Base-by-base conservation (phyloP, 2,113 vertebrate genomes). In the Mastomys natalensis region DNA sequence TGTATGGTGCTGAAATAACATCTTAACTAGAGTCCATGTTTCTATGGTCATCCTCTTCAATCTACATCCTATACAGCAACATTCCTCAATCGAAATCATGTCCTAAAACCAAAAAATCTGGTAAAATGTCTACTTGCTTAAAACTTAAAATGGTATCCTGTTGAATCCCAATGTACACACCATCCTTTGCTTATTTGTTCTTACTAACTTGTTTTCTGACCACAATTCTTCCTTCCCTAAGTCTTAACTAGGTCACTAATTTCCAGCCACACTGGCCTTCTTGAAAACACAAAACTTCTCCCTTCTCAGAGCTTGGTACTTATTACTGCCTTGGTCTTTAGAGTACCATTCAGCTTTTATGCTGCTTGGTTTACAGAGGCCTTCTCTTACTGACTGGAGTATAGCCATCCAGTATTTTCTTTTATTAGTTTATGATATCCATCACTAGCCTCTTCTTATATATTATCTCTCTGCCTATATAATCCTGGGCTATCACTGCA, bases 81-180 rank as follows among this genome's bases (percentile, higher is more conserved):
- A 60, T 51, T n/a, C 45, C 34, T 76, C 53, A 88, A 77, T 89
- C 78, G 77, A 95, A 92, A 48, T 6, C 3, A 86, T 68, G 70
- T 53, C 72, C 48, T 40, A 87, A 89, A 93, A 86, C 10, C 37
- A 24, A 60, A 22, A 64, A 62, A 51, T 15, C n/a, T 48, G 37
- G 62, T 78, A 10, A 40, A 93, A 93, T 26, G n/a, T 95, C 37
- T 43, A 62, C 22, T 64, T 92, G 51, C 40, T 90, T 78, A 82
- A 86, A 89, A 94, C 10, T 55, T 66, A 91, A 0, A 51, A 87
- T 82, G 53, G 34, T 22, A 93, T 95, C 77, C 53, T 37, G 76
- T 10, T 45, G 29, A 37, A 66, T 34, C 16, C 70, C 53, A 53
- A 66, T 64, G 37, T 40, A 62, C 58, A 60, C 2, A 22, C 26